Conservation (phyloP, 2,888 invertebrate genomes). For the Andrena dorsata region DNA sequence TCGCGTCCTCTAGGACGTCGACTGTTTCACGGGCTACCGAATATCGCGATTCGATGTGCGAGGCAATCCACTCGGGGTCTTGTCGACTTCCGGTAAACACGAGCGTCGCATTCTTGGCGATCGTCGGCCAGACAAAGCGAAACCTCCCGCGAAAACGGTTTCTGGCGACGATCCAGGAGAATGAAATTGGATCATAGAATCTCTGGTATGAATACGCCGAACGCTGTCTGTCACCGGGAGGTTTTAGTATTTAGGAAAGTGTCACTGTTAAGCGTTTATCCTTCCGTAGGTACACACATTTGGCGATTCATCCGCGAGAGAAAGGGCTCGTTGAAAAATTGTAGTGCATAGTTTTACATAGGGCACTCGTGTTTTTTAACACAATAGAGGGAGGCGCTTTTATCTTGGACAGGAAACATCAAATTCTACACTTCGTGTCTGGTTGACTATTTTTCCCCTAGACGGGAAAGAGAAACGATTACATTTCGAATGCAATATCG, state of each 20-base stretch:
- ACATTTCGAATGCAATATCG: not conserved
- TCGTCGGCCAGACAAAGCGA: constrained; percentile 17
- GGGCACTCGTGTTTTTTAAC: not conserved
- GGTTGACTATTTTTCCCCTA: not conserved
- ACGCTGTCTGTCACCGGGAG: too few species aligned
- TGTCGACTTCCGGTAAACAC: constrained; percentile 57
- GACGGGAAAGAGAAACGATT: not conserved
- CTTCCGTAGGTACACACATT: not conserved
- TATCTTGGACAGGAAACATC: not conserved
- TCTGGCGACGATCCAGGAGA: not conserved
- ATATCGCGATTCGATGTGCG: constrained; percentile 61
- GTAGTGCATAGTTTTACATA: not conserved
- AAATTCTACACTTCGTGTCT: not conserved
- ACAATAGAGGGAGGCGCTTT: not conserved
- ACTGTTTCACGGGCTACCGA: constrained; percentile 66
- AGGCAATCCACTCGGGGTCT: constrained; percentile 56
- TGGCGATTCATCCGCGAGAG: not conserved
- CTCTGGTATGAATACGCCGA: too few species aligned
- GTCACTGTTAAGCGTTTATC: too few species aligned
- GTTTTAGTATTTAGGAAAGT: too few species aligned
- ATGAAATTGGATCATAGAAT: not conserved
- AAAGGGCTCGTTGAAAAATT: not conserved
- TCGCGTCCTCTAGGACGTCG: constrained; percentile 64
- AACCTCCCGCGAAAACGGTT: not conserved
- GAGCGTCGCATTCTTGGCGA: constrained; percentile 19